Percentiles rank a stretch among this genome's conserved stretches.
phyloP scores from a whole-genome alignment of 2,113 vertebrate species.

The Poeciliopsis occidentalis region DNA sequence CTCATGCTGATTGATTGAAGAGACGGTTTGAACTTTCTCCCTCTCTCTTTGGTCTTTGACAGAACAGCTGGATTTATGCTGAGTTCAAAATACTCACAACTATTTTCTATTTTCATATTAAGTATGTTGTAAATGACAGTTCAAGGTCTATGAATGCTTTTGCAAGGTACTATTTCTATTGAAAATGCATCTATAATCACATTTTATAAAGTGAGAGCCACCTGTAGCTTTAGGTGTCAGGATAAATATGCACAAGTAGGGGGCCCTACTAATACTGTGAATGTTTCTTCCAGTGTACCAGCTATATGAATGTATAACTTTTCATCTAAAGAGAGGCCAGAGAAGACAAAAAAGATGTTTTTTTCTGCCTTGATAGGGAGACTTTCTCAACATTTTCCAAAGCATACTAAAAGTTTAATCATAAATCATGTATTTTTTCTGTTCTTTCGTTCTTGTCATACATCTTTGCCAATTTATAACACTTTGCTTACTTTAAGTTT shows the following conservation, averaged over 20 bases:
- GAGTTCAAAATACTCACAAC: background rate
- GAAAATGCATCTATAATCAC: background rate
- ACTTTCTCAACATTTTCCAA: background rate
- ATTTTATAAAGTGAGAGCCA: background rate
- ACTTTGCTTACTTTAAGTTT: slow-evolving; percentile 33
- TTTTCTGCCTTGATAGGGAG: background rate
- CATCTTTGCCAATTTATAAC: slow-evolving; percentile 30
- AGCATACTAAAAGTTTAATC: background rate
- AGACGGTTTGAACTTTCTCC: too few species aligned
- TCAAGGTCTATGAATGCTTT: background rate
- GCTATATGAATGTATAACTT: background rate
- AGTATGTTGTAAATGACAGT: background rate
- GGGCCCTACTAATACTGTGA: background rate
- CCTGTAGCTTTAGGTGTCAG: background rate
- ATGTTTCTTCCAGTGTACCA: background rate
- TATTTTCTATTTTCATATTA: background rate
- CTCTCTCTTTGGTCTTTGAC: background rate
- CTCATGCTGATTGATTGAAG: too few species aligned
- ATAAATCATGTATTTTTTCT: background rate
- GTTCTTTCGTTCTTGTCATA: background rate
- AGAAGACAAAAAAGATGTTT: background rate
- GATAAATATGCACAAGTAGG: background rate
- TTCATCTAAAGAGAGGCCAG: slow-evolving; percentile 7
- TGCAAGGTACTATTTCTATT: background rate
- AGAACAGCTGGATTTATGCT: background rate